These are phyloP conservation scores for Melinaea marsaeus DNA, from an alignment of 2,888 invertebrate species.

Conservation along the genomic window DNA sequence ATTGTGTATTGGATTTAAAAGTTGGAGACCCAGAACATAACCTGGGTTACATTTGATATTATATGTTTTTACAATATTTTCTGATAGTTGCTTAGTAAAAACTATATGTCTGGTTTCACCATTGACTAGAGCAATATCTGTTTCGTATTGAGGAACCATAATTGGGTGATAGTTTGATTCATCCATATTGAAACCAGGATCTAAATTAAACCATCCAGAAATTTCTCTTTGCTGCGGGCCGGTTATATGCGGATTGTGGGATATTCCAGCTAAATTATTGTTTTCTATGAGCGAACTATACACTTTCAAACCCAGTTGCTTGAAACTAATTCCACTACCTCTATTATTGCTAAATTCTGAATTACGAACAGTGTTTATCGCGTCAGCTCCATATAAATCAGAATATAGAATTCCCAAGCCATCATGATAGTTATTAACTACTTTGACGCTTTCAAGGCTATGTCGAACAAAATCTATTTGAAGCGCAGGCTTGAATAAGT, in stretches of 20 bases:
- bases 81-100: constrained; percentile 81
- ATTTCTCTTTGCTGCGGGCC: constrained; percentile 92
- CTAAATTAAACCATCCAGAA: constrained; percentile 92
- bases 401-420: constrained; percentile 96
- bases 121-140: constrained; percentile 80
- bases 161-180: constrained; percentile 87
- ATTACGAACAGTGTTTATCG: constrained; percentile 88
- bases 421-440: constrained; percentile 92
- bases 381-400: constrained; percentile 92
- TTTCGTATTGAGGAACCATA: constrained; percentile 81
- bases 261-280: constrained; percentile 91
- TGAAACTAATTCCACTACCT: constrained; percentile 93
- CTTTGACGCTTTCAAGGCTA: constrained; percentile 87
- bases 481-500: constrained; percentile 90
- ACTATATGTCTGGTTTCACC: constrained; percentile 89
- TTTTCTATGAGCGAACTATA: constrained; percentile 87
- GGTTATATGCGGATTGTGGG: constrained; percentile 93
- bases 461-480: constrained; percentile 92
- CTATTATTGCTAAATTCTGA: constrained; percentile 90
- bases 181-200: constrained; percentile 80
- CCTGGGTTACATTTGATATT: constrained; percentile 86
- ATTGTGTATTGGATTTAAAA: constrained; percentile 93
- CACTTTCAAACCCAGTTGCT: constrained; percentile 90
- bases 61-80: constrained; percentile 77
- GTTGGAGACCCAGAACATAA: constrained; percentile 91